Base-by-base conservation (phyloP, 2,797 vertebrate species). In the Enteromius anoplus region DNA sequence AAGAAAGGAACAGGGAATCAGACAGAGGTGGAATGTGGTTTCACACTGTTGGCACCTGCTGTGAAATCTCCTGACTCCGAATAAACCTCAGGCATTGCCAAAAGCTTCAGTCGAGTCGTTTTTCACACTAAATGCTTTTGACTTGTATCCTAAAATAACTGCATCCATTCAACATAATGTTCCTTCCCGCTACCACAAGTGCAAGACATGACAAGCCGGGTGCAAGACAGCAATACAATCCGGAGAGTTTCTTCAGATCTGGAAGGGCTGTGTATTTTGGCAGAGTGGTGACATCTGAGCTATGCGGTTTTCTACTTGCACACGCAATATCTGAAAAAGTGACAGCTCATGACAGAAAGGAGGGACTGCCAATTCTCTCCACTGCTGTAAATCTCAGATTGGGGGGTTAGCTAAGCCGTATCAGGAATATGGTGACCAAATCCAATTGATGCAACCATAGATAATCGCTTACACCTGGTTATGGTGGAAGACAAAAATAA, bases 251-350 rank as follows among this genome's bases (percentile, higher is more conserved):
- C 78, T 87, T 80, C 69, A 75, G 73, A 84, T 86, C 86, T 86
- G 75, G 79, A 83, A 85, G 65, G 85, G 79, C 66, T 78, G 83
- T 88, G 83, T 90, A 85, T 86, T 86, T 90, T 86, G 86, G 89
- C 89, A 90, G 78, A 72, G 62, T 8, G 12, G 71, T 71, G 86
- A 86, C 83, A 88, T 85, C 81, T 71, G 62, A 87, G 87, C 75
- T 88, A 81, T 88, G 86, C 64, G 60, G 84, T 80, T 85, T 87
- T 88, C 71, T 86, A 83, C 81, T 89, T 75, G 75, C 53, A 84
- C 86, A 88, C 42, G 58, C 86, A 89, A 82, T 64, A 83, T 66
- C 80, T 32, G 42, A 84, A 75, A 83, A 78, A 71, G 75, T 86
- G 81, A 86, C 84, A 85, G 84, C 81, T 83, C 70, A 79, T 73